A percentile compares a stretch with the other conserved stretches of the same genome.
Conservation (phyloP, 2,797 vertebrate species). For the Coluber constrictor region DNA sequence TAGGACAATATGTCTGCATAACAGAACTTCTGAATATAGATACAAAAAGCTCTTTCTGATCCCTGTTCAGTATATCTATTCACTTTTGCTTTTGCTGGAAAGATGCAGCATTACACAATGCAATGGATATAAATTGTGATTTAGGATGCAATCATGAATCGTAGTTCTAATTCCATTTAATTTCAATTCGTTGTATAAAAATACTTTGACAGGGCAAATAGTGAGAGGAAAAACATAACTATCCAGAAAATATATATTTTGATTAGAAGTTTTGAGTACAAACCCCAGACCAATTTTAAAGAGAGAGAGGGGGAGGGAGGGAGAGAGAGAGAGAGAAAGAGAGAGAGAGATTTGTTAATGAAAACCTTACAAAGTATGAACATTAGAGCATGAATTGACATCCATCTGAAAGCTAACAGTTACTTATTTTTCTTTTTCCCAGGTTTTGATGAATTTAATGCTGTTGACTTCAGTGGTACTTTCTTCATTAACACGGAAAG, state of each 20-base stretch:
- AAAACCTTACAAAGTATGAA: background rate
- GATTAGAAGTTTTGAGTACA: background rate
- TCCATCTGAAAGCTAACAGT: background rate
- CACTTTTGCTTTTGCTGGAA: background rate
- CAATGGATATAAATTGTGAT: background rate
- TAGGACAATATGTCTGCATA: background rate
- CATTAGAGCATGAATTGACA: background rate
- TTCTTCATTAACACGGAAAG: conserved; percentile 99
- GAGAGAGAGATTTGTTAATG: background rate
- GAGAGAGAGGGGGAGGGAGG: background rate
- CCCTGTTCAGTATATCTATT: background rate
- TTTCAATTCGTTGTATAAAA: background rate
- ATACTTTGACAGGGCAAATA: background rate
- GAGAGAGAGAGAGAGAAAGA: no score
- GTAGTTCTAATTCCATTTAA: background rate
- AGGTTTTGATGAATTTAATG: conserved; percentile 97
- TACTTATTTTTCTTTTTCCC: conserved; percentile 7
- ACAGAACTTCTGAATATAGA: background rate
- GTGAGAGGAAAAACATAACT: background rate
- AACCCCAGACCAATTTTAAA: background rate
- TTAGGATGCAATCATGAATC: background rate
- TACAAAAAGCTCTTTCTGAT: background rate
- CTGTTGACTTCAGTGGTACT: conserved; percentile 97
- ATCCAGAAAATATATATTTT: background rate
- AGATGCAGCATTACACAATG: background rate